Conservation (phyloP, 1,140 invertebrate genomes). For the Leptonema lineaticorne region DNA sequence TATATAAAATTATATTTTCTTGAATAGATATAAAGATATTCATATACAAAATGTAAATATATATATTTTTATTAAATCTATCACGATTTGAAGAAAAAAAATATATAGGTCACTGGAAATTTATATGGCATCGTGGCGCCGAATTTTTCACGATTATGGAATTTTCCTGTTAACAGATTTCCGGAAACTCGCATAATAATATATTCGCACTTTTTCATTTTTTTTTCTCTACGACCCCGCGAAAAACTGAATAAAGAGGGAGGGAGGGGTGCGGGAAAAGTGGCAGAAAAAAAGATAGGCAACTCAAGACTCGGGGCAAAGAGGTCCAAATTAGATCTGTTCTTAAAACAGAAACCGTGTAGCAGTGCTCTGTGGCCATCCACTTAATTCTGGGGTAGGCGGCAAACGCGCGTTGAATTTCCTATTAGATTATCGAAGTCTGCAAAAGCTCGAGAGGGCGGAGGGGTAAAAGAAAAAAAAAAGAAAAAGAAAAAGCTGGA, state of each 20-base stretch:
- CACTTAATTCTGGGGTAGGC: conserved; percentile 13
- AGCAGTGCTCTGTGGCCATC: background rate
- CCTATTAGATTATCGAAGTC: conserved; percentile 6
- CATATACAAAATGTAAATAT: too few species aligned
- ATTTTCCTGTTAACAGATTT: conserved; percentile 28
- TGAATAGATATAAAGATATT: too few species aligned
- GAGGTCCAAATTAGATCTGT: conserved; percentile 26
- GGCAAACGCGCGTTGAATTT: conserved; percentile 6
- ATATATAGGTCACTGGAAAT: too few species aligned
- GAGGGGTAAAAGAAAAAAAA: too few species aligned
- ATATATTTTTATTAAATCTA: too few species aligned
- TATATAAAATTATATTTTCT: too few species aligned
- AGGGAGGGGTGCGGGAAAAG: background rate
- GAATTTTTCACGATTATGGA: conserved; percentile 29
- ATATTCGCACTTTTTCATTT: too few species aligned
- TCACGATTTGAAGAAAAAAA: too few species aligned
- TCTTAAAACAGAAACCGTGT: conserved; percentile 29
- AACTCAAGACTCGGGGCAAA: too few species aligned
- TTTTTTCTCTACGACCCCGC: background rate
- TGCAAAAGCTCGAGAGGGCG: background rate
- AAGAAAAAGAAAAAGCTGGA: too few species aligned
- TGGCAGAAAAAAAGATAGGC: background rate
- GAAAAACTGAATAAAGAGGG: background rate
- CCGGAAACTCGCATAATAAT: conserved; percentile 3
- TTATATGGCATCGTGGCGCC: too few species aligned